phyloP scores from a whole-genome alignment of 2,888 invertebrate genomes.

The Erebia epiphron region DNA sequence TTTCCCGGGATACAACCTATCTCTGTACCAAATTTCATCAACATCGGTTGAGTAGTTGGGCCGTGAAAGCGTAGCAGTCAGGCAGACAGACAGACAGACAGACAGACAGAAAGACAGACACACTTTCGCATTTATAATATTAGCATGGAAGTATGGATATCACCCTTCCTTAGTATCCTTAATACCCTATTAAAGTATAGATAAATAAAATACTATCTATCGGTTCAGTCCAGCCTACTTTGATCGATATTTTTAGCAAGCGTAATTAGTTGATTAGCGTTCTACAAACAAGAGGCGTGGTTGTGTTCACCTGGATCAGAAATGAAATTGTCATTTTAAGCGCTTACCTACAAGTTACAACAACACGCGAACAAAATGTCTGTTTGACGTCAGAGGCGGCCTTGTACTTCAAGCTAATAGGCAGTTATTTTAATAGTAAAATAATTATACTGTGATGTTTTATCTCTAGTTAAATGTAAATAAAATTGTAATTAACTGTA shows the following conservation, averaged over 20 bases:
- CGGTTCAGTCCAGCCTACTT: background rate
- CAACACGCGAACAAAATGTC: slow-evolving; percentile 46
- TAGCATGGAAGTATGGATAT: too few relatives aligned
- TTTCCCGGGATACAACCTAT: too few relatives aligned
- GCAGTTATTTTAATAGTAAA: slow-evolving; percentile 32
- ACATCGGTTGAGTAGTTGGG: too few relatives aligned
- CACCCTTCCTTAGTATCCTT: too few relatives aligned
- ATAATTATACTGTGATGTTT: slow-evolving; percentile 21
- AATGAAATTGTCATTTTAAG: slow-evolving; percentile 38
- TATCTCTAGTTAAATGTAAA: background rate
- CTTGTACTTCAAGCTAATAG: slow-evolving; percentile 57
- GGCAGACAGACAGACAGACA: too few relatives aligned
- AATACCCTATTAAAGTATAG: too few relatives aligned
- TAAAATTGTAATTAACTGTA: background rate
- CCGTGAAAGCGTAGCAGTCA: too few relatives aligned
- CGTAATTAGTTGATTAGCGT: slow-evolving; percentile 34
- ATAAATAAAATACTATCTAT: background rate
- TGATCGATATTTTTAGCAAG: slow-evolving; percentile 5
- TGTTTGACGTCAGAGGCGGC: slow-evolving; percentile 61
- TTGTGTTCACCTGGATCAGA: slow-evolving; percentile 30
- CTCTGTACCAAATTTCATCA: too few relatives aligned
- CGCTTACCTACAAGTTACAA: slow-evolving; percentile 31
- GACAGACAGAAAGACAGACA: too few relatives aligned
- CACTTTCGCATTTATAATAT: too few relatives aligned
- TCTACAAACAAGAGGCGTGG: slow-evolving; percentile 33